Percentiles rank a stretch among this genome's conserved stretches.
phyloP scores from a whole-genome alignment of 2,888 invertebrate genomes.

The Aleiodes leptofemur region DNA sequence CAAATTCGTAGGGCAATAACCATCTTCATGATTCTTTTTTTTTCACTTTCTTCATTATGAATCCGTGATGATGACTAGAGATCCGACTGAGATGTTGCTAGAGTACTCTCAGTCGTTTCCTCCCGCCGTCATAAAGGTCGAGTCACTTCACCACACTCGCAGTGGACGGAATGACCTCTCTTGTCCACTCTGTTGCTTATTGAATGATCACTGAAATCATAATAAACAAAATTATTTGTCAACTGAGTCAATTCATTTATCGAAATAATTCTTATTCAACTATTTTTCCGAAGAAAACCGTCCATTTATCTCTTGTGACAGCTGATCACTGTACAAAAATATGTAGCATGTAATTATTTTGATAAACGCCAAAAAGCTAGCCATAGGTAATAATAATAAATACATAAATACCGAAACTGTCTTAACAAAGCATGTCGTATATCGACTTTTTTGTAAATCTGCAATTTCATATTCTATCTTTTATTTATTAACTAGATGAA shows the following conservation, averaged over 20 bases:
- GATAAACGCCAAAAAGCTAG: too few relatives aligned
- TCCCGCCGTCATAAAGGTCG: constrained; percentile 74
- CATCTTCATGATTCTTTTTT: constrained; percentile 1
- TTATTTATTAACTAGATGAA: too few relatives aligned
- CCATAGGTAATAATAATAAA: too few relatives aligned
- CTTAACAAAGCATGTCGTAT: too few relatives aligned
- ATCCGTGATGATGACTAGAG: constrained; percentile 60
- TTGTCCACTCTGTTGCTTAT: constrained; percentile 83
- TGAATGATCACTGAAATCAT: constrained; percentile 81
- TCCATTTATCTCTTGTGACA: neutral
- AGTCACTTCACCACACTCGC: constrained; percentile 72
- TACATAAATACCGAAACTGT: too few relatives aligned
- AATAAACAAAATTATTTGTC: neutral
- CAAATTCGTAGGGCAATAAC: too few relatives aligned
- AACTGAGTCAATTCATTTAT: too few relatives aligned
- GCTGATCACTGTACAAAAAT: too few relatives aligned
- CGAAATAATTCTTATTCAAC: neutral
- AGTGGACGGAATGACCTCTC: constrained; percentile 67
- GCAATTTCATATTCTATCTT: too few relatives aligned
- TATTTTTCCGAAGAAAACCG: too few relatives aligned
- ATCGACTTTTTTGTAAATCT: too few relatives aligned
- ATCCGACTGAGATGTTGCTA: constrained; percentile 72
- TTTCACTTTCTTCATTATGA: neutral
- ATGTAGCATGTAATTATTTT: too few relatives aligned
- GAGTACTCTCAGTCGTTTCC: constrained; percentile 73